Evolutionary conservation across 2,113 vertebrate species (phyloP).

Genomic region (Leptobrachium ailaonicum): DNA sequence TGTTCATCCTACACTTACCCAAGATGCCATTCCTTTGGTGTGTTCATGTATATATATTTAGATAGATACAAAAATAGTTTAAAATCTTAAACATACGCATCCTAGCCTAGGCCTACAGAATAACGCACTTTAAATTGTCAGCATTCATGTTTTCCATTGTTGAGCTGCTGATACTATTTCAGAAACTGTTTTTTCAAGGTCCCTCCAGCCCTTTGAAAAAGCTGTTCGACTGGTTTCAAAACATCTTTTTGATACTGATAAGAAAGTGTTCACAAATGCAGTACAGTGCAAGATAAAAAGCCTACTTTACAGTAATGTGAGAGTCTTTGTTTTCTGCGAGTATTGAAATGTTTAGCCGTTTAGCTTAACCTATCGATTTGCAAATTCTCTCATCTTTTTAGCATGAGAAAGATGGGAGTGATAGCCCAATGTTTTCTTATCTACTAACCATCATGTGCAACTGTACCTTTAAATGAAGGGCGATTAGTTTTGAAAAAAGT

Average conservation of each 20-base stretch:
- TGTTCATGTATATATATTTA: no score
- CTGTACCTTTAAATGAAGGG: no score
- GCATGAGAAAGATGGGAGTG: background rate
- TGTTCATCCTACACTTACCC: no score
- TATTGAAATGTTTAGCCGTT: constrained; percentile 5
- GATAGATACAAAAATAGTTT: no score
- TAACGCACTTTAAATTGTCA: no score
- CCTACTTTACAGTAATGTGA: constrained; percentile 1
- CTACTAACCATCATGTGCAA: no score
- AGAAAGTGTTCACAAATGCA: constrained; percentile 64
- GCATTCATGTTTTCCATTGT: constrained; percentile 47
- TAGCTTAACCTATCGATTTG: background rate
- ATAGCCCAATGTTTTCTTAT: background rate
- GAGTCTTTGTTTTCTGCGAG: constrained; percentile 24
- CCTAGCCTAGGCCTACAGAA: no score
- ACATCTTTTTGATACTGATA: constrained; percentile 73
- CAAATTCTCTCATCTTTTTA: no score
- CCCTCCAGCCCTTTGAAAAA: constrained; percentile 67
- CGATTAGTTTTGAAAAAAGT: no score
- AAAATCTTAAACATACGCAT: no score
- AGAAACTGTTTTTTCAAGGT: constrained; percentile 67
- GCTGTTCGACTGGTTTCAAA: constrained; percentile 74
- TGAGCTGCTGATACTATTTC: constrained; percentile 61
- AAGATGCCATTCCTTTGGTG: no score
- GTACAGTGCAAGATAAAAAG: constrained; percentile 58